These are phyloP conservation scores for Ptiloglossa arizonensis DNA, from an alignment of 1,140 invertebrate species.

Conservation along the genomic window DNA sequence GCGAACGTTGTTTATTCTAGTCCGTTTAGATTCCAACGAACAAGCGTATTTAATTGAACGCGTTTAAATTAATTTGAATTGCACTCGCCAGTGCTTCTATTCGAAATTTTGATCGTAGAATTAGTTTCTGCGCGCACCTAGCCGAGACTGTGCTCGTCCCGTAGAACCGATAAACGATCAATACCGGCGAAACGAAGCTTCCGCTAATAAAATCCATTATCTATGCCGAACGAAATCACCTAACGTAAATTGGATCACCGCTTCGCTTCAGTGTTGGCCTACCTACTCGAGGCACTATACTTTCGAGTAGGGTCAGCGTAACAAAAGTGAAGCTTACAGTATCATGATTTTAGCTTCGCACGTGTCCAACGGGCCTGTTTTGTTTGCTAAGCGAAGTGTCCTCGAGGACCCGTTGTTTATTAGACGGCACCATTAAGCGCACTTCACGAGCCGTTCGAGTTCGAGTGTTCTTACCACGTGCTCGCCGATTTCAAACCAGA, in stretches of 20 bases:
- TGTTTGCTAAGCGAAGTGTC: slow-evolving; percentile 72
- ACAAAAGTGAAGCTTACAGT: slow-evolving; percentile 74
- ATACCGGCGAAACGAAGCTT: slow-evolving; percentile 25
- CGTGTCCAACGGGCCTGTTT: slow-evolving; percentile 74
- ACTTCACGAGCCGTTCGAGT: slow-evolving; percentile 36
- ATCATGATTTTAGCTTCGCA: slow-evolving; percentile 81
- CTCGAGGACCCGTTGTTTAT: slow-evolving; percentile 67
- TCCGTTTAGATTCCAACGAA: too few relatives aligned
- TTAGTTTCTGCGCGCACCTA: not conserved
- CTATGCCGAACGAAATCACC: slow-evolving; percentile 29
- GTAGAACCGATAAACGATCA: slow-evolving; percentile 31
- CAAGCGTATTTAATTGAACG: too few relatives aligned
- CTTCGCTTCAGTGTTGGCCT: slow-evolving; percentile 31
- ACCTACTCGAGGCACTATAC: slow-evolving; percentile 59
- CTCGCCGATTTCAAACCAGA: slow-evolving; percentile 47
- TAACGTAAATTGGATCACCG: slow-evolving; percentile 43
- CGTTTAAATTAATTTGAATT: too few relatives aligned
- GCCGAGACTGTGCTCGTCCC: not conserved
- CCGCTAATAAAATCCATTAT: slow-evolving; percentile 43
- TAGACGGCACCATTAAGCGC: slow-evolving; percentile 67
- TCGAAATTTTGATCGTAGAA: not conserved
- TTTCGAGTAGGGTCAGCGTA: slow-evolving; percentile 52
- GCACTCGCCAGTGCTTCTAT: too few relatives aligned
- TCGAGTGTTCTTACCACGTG: slow-evolving; percentile 50
- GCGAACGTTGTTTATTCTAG: too few relatives aligned